Evolutionary conservation across 2,888 invertebrate species (phyloP).

Genomic region (Melitaea athalia): DNA sequence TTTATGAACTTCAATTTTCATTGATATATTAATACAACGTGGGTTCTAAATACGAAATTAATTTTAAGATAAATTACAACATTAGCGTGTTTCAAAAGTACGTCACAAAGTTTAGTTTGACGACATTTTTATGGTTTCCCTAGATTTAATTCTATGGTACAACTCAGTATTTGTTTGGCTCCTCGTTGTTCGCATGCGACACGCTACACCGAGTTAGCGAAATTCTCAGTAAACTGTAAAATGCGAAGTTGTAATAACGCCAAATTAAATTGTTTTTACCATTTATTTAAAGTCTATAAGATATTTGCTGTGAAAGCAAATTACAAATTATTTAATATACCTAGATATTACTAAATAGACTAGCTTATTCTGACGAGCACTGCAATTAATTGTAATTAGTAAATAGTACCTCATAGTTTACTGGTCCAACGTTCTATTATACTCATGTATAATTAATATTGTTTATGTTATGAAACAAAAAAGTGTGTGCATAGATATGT

Average conservation of each 20-base stretch:
- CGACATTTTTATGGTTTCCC: constrained; percentile 40
- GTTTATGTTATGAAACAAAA: too few relatives aligned
- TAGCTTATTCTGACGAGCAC: too few relatives aligned
- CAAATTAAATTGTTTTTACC: constrained; percentile 37
- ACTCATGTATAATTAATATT: too few relatives aligned
- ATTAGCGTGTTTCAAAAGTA: constrained; percentile 30
- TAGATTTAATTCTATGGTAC: constrained; percentile 40
- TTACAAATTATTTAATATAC: background rate
- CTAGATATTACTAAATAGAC: too few relatives aligned
- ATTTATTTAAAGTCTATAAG: constrained; percentile 24
- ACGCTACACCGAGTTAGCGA: constrained; percentile 36
- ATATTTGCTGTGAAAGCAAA: constrained; percentile 8
- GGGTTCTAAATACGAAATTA: background rate
- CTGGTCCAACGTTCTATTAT: too few relatives aligned
- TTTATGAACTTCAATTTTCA: too few relatives aligned
- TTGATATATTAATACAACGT: background rate
- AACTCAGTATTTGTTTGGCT: constrained; percentile 36
- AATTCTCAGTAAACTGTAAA: constrained; percentile 35
- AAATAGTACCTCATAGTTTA: too few relatives aligned
- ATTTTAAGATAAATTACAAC: constrained; percentile 7
- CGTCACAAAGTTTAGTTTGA: constrained; percentile 31
- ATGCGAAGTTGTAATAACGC: constrained; percentile 38
- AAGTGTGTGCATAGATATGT: too few relatives aligned
- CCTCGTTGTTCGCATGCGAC: constrained; percentile 40
- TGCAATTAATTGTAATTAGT: too few relatives aligned